Evolutionary conservation across 2,888 invertebrate genomes (phyloP).

Genomic region (Aproaerema taeniolella): DNA sequence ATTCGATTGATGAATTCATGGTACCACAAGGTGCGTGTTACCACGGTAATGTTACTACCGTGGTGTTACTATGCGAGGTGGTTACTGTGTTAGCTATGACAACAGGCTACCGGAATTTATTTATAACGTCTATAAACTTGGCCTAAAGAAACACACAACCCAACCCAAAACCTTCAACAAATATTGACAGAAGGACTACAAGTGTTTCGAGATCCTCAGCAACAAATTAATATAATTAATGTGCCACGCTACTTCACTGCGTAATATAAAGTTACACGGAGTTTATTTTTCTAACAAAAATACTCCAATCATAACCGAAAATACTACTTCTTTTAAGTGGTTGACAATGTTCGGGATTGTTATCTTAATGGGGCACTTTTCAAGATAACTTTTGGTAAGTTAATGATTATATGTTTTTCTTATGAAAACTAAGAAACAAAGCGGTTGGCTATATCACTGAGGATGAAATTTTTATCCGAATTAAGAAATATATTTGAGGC

Average conservation of each 20-base stretch:
- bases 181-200: slow-evolving; percentile 21
- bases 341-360: slow-evolving; percentile 8
- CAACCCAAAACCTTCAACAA: slow-evolving; percentile 21
- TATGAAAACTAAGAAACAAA: slow-evolving; percentile 10
- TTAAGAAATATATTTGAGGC: neutral
- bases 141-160: slow-evolving; percentile 18
- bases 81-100: slow-evolving; percentile 31
- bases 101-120: slow-evolving; percentile 27
- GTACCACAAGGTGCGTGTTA: no score
- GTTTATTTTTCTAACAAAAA: neutral
- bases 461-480: slow-evolving; percentile 1
- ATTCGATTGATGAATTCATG: no score
- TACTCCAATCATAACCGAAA: slow-evolving; percentile 6
- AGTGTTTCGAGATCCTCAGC: neutral
- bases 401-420: slow-evolving; percentile 6
- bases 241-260: neutral
- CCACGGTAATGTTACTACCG: slow-evolving; percentile 30
- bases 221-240: slow-evolving; percentile 14
- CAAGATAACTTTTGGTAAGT: slow-evolving; percentile 11
- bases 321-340: slow-evolving; percentile 7
- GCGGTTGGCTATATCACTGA: neutral
- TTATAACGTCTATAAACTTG: slow-evolving; percentile 35
- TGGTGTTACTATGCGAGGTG: slow-evolving; percentile 25
- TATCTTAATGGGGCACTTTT: slow-evolving; percentile 15
- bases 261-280: neutral